These are phyloP conservation scores for Blastobasis lacticolella DNA, from an alignment of 2,888 invertebrate genomes.

Conservation along the genomic window DNA sequence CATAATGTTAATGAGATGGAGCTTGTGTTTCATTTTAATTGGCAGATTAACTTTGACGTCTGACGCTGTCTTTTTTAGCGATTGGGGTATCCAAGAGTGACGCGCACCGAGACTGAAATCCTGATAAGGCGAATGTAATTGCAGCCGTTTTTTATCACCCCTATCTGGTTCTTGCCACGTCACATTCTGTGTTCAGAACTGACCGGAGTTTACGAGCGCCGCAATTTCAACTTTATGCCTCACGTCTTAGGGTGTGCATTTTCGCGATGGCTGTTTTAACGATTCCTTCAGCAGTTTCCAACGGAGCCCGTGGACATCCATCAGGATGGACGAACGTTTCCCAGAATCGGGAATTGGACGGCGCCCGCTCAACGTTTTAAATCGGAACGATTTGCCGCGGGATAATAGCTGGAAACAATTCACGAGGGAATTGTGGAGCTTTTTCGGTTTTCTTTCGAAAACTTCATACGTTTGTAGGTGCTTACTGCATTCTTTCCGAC, in stretches of 20 bases:
- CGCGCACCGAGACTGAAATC: conserved; percentile 31
- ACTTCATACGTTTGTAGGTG: too few relatives aligned
- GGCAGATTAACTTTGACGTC: conserved; percentile 50
- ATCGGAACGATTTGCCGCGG: conserved; percentile 61
- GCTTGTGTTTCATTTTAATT: conserved; percentile 51
- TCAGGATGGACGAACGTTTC: conserved; percentile 69
- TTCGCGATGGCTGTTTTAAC: not conserved
- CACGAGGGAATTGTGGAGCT: conserved; percentile 14
- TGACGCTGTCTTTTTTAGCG: conserved; percentile 45
- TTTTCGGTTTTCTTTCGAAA: too few relatives aligned
- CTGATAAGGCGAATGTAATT: conserved; percentile 63
- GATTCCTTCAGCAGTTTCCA: conserved; percentile 20
- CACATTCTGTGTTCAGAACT: conserved; percentile 33
- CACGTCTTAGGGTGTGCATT: too few relatives aligned
- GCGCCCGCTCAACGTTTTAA: conserved; percentile 53
- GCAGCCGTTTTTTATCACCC: conserved; percentile 64
- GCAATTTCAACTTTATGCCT: conserved; percentile 17
- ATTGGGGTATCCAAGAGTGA: conserved; percentile 36
- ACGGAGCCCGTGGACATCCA: conserved; percentile 50
- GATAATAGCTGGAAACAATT: conserved; percentile 57
- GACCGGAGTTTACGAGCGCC: not conserved
- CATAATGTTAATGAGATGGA: too few relatives aligned
- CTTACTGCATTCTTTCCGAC: too few relatives aligned
- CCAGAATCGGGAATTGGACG: conserved; percentile 63
- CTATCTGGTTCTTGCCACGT: conserved; percentile 60